A percentile compares a stretch with the other conserved stretches of the same genome.
These are phyloP conservation scores for Zonotrichia leucophrys DNA, from an alignment of 2,113 vertebrate genomes.

Conservation along the genomic window DNA sequence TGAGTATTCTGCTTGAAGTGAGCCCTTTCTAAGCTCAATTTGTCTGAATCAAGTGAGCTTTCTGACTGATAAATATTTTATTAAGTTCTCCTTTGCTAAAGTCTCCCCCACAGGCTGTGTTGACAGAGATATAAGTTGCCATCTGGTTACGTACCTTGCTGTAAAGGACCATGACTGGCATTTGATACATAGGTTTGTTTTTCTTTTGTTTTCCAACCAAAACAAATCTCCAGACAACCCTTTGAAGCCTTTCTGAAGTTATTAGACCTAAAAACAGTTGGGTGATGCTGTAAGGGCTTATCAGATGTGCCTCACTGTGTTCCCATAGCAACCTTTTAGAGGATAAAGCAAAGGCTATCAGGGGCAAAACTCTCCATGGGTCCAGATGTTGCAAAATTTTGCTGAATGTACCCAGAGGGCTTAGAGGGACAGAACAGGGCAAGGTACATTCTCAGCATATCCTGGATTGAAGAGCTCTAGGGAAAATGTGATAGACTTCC, in stretches of 20 bases:
- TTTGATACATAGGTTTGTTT: background rate
- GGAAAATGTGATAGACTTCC: background rate
- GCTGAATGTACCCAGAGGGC: background rate
- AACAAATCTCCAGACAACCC: background rate
- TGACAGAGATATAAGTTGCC: background rate
- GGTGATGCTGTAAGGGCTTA: background rate
- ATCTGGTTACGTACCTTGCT: background rate
- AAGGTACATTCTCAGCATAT: background rate
- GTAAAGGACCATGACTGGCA: background rate
- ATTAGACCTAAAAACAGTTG: background rate
- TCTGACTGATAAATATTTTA: background rate
- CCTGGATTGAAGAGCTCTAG: background rate
- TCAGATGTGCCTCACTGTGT: background rate
- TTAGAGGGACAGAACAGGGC: background rate
- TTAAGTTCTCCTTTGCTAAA: background rate
- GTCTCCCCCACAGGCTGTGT: background rate
- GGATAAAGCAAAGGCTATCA: background rate
- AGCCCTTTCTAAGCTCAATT: background rate
- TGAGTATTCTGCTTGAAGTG: background rate
- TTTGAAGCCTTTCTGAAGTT: background rate
- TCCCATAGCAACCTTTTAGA: constrained; percentile 18
- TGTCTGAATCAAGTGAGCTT: background rate
- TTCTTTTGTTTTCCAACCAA: background rate
- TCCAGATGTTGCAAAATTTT: background rate
- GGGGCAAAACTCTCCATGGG: background rate